Conservation (phyloP, 2,888 invertebrate species). For the Protophormia terraenovae region DNA sequence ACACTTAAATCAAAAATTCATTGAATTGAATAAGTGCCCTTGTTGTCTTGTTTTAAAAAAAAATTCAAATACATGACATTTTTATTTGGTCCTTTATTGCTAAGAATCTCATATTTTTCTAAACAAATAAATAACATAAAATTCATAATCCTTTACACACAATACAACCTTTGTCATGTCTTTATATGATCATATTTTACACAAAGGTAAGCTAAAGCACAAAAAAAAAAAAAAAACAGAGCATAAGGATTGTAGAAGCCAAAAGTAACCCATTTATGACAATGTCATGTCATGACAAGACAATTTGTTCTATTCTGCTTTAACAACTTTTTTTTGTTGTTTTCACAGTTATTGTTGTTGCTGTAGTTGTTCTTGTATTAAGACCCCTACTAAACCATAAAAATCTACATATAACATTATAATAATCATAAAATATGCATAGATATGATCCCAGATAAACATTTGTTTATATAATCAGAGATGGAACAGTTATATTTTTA, state of each 20-base stretch:
- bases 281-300: slow-evolving; percentile 59
- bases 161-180: slow-evolving; percentile 41
- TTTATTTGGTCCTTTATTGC: not conserved
- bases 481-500: not conserved
- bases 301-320: slow-evolving; percentile 63
- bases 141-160: slow-evolving; percentile 18
- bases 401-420: slow-evolving; percentile 39
- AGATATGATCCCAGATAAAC: slow-evolving; percentile 36
- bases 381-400: not conserved
- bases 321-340: slow-evolving; percentile 17
- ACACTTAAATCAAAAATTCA: slow-evolving; percentile 27
- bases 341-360: not conserved
- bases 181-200: slow-evolving; percentile 32
- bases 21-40: slow-evolving; percentile 38
- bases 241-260: slow-evolving; percentile 20
- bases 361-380: slow-evolving; percentile 5
- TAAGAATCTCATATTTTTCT: not conserved
- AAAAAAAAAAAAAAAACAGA: not conserved
- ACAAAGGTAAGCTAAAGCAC: slow-evolving; percentile 15
- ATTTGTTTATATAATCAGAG: slow-evolving; percentile 6
- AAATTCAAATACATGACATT: not conserved
- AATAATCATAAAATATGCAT: slow-evolving; percentile 54
- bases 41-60: not conserved
- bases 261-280: slow-evolving; percentile 67
- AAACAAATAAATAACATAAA: slow-evolving; percentile 40